Conservation (phyloP, 2,797 vertebrate species). For the Takifugu rubripes region DNA sequence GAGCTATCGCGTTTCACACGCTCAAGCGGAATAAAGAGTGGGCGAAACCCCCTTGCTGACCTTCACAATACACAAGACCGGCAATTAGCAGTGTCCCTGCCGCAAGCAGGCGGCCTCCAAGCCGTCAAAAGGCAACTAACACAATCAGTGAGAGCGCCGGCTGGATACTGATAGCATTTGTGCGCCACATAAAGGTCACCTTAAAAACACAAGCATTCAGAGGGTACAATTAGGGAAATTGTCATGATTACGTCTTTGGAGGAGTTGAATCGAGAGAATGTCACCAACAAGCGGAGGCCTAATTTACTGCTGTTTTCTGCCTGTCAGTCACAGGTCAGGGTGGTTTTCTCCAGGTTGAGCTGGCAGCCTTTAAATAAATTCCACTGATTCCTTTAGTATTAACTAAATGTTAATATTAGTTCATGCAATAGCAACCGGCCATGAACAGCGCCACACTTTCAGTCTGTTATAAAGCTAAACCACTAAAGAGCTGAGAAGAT, state of each 20-base stretch:
- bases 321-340: conserved; percentile 51
- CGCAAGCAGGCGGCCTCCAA: conserved; percentile 59
- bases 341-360: conserved; percentile 54
- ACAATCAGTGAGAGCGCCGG: conserved; percentile 58
- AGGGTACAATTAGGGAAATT: conserved; percentile 66
- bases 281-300: conserved; percentile 50
- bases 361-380: conserved; percentile 60
- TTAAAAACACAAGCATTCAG: conserved; percentile 47
- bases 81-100: conserved; percentile 73
- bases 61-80: conserved; percentile 65
- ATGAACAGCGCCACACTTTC: too few species aligned
- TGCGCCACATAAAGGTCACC: conserved; percentile 74
- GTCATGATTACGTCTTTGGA: conserved; percentile 69
- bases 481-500: background rate
- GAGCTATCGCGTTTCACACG: conserved; percentile 42
- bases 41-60: conserved; percentile 43
- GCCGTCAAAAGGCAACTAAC: conserved; percentile 64
- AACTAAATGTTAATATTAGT: conserved; percentile 44
- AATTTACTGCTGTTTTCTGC: conserved; percentile 53
- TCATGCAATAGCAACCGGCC: too few species aligned
- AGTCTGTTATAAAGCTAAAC: too few species aligned
- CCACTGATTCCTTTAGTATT: conserved; percentile 24
- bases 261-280: conserved; percentile 57
- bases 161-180: conserved; percentile 67
- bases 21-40: conserved; percentile 33